Conservation (phyloP, 2,113 vertebrate genomes). For the Amblyornis subalaris region DNA sequence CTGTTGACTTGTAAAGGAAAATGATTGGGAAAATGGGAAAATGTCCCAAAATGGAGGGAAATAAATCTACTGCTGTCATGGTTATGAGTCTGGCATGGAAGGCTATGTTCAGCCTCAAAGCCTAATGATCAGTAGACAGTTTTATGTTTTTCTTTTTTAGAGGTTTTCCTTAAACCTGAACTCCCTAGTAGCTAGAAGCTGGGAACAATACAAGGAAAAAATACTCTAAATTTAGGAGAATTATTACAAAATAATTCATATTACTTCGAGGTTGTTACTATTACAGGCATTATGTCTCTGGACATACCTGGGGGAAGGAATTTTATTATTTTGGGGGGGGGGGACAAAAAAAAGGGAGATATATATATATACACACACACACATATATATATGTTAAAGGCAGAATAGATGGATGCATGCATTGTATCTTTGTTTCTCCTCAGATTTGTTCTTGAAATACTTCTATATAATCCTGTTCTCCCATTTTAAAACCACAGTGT, state of each 20-base stretch:
- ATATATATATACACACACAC: accelerated
- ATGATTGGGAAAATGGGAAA: not conserved
- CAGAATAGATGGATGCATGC: not conserved
- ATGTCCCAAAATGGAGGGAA: not conserved
- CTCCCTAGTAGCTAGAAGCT: not conserved
- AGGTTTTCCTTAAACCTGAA: not conserved
- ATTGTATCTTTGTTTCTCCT: not conserved
- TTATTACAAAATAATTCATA: not conserved
- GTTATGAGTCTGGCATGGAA: not conserved
- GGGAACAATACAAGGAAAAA: not conserved
- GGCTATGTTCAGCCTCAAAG: not conserved
- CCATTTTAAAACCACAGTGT: not conserved
- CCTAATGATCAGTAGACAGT: not conserved
- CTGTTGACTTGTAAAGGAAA: not conserved
- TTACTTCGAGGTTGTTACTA: not conserved
- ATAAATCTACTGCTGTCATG: not conserved
- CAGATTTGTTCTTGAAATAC: not conserved
- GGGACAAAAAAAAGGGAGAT: not conserved
- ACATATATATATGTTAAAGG: not conserved
- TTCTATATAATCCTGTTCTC: not conserved
- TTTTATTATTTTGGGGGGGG: not conserved
- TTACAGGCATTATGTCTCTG: not conserved
- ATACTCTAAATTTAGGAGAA: not conserved
- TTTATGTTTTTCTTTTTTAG: not conserved
- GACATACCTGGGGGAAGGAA: not conserved